Conservation (phyloP, 2,797 vertebrate genomes). For the Notoglanidium macrostoma region DNA sequence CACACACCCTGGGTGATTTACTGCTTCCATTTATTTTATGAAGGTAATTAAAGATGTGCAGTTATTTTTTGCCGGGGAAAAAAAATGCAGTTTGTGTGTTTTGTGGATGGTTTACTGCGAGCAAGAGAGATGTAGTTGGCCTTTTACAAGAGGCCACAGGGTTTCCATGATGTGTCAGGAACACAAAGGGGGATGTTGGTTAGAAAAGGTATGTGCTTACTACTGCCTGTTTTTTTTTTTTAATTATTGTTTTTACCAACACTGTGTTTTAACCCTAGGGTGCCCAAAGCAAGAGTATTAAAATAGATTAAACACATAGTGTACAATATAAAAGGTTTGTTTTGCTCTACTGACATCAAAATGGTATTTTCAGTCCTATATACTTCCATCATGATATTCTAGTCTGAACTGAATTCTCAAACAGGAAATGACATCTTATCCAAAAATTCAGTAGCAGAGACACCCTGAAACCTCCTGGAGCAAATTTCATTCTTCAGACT, state of each 20-base stretch:
- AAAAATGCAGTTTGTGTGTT: slow-evolving; percentile 73
- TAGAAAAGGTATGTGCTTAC: slow-evolving; percentile 48
- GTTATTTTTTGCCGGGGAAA: slow-evolving; percentile 62
- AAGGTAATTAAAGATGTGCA: slow-evolving; percentile 77
- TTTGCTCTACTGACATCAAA: not conserved
- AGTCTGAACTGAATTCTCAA: not conserved
- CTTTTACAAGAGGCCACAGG: slow-evolving; percentile 70
- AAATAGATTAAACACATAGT: not conserved
- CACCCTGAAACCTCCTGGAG: slow-evolving; percentile 24
- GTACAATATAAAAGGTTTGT: not conserved
- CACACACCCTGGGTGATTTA: slow-evolving; percentile 68
- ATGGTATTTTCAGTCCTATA: not conserved
- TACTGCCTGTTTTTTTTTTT: slow-evolving; percentile 25
- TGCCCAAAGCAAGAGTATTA: not conserved
- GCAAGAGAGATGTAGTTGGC: slow-evolving; percentile 71
- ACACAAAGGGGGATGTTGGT: slow-evolving; percentile 67
- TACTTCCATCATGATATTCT: not conserved
- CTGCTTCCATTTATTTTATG: slow-evolving; percentile 72
- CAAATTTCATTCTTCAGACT: slow-evolving; percentile 56
- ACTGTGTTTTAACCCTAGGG: slow-evolving; percentile 23
- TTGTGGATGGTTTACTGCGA: slow-evolving; percentile 69
- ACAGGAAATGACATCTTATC: not conserved
- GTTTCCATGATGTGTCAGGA: slow-evolving; percentile 74
- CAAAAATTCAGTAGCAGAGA: slow-evolving; percentile 3
- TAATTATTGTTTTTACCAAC: slow-evolving; percentile 22